These are phyloP conservation scores for Sepioteuthis lessoniana DNA, from an alignment of 2,888 invertebrate genomes.

Conservation along the genomic window DNA sequence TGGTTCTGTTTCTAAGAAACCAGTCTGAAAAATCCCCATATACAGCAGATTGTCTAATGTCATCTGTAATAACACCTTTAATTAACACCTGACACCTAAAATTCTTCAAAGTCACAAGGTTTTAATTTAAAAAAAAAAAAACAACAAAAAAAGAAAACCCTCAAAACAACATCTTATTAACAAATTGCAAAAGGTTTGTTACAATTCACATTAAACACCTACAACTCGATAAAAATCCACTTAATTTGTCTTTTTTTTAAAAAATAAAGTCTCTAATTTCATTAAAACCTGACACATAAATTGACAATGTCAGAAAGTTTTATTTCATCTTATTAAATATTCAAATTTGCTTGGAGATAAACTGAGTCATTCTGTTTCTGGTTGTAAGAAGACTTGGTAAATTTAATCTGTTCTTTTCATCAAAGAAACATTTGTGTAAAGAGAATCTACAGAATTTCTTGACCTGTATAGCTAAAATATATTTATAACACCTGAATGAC, in stretches of 20 bases:
- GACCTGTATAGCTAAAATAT: no score
- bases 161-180: background rate
- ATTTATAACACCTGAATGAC: no score
- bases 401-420: no score
- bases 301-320: background rate
- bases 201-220: background rate
- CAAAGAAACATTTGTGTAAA: no score
- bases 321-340: background rate
- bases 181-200: background rate
- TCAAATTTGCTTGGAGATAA: background rate
- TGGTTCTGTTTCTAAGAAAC: background rate
- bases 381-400: no score
- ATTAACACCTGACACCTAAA: background rate
- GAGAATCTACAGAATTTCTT: no score
- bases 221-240: background rate
- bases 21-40: background rate
- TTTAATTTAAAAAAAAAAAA: background rate
- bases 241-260: background rate
- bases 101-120: background rate
- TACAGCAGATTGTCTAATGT: background rate
- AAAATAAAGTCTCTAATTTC: background rate
- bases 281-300: background rate
- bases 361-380: no score
- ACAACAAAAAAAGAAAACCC: no score
- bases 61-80: background rate